phyloP scores from a whole-genome alignment of 2,797 vertebrate species.

The Falco rusticolus region DNA sequence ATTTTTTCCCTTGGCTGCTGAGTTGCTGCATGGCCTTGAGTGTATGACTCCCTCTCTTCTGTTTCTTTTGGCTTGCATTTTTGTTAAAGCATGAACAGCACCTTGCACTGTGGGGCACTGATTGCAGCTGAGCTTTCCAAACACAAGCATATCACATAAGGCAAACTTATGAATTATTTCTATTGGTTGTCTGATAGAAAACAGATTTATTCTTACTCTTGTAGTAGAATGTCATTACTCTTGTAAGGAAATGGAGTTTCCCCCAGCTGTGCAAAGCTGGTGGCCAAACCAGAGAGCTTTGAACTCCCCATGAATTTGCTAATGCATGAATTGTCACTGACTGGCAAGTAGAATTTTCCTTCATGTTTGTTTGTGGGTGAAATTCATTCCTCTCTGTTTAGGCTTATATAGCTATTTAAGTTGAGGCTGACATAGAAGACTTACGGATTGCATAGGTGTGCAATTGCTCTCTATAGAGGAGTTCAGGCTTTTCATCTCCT shows the following conservation, averaged over 20 bases:
- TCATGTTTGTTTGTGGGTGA: constrained; percentile 12
- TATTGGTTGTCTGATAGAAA: constrained; percentile 41
- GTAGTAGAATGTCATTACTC: constrained; percentile 58
- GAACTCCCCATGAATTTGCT: constrained; percentile 1
- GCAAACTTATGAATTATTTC: constrained; percentile 59
- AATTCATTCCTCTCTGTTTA: not conserved
- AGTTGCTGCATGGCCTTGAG: not conserved
- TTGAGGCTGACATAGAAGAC: not conserved
- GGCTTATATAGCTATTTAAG: not conserved
- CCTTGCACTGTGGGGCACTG: constrained; percentile 26
- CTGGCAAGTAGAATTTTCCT: constrained; percentile 31
- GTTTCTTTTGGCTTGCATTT: constrained; percentile 4
- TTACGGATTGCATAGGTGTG: not conserved
- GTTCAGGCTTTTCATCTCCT: constrained; percentile 8
- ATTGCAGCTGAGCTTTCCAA: constrained; percentile 39
- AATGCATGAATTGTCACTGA: constrained; percentile 16
- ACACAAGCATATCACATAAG: not conserved
- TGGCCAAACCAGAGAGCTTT: constrained; percentile 55
- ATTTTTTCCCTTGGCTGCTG: constrained; percentile 4
- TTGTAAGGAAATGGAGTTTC: constrained; percentile 42
- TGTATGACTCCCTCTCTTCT: constrained; percentile 3
- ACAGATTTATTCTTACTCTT: constrained; percentile 54
- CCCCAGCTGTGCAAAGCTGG: constrained; percentile 47
- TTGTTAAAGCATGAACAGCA: constrained; percentile 14
- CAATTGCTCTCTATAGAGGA: not conserved